Evolutionary conservation across 2,113 vertebrate species (phyloP).

Genomic region (Poicephalus gulielmi): DNA sequence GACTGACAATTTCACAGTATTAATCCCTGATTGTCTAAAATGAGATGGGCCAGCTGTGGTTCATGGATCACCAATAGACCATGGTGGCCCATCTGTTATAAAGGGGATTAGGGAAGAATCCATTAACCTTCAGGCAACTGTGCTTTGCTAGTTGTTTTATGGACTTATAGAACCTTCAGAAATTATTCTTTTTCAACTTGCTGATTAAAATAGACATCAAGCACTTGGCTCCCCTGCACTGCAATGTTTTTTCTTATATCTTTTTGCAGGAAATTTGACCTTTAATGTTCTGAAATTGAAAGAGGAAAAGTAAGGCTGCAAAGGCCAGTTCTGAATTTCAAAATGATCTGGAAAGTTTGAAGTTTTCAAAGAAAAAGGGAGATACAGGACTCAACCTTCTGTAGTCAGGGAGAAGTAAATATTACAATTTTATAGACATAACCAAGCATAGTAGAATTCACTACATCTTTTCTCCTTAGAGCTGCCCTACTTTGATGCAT

Average conservation of each 20-base stretch:
- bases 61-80: neutral
- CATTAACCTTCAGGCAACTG: neutral
- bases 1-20: neutral
- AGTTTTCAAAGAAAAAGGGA: neutral
- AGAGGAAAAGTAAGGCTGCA: neutral
- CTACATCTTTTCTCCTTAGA: neutral
- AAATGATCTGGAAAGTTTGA: neutral
- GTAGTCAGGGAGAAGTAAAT: neutral
- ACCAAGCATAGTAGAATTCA: neutral
- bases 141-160: neutral
- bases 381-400: neutral
- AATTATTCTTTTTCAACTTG: neutral
- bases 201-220: neutral
- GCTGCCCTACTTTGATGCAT: constrained; percentile 9
- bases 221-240: neutral
- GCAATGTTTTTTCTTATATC: neutral
- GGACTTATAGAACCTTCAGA: neutral
- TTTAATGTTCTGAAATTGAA: neutral
- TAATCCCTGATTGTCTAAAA: neutral
- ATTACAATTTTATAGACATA: neutral
- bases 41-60: neutral
- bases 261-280: neutral
- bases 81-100: neutral
- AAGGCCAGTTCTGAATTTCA: neutral
- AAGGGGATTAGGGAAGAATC: neutral